Evolutionary conservation across 2,797 vertebrate species (phyloP).

Genomic region (Myotis pilosus): DNA sequence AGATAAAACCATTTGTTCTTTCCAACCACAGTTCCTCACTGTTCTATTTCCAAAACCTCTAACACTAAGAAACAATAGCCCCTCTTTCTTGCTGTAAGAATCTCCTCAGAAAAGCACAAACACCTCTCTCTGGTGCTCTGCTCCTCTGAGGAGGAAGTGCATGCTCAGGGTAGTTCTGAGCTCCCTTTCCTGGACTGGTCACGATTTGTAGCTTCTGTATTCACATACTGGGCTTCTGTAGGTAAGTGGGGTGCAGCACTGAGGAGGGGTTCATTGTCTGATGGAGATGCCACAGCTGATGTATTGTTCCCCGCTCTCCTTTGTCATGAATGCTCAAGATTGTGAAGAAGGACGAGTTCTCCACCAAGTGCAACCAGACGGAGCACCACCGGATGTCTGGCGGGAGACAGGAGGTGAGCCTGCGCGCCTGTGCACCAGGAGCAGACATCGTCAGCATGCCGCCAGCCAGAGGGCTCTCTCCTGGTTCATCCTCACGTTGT

Average conservation of each 20-base stretch:
- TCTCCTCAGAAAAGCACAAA: neutral
- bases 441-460: accelerated
- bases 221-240: accelerated
- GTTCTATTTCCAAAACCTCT: neutral
- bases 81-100: no score
- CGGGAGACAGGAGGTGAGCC: slow-evolving; percentile 94
- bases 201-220: accelerated
- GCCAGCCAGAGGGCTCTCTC: accelerated
- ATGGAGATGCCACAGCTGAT: neutral
- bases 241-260: neutral
- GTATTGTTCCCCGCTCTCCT: neutral
- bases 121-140: accelerated
- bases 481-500: accelerated
- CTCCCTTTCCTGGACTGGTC: accelerated
- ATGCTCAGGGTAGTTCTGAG: accelerated
- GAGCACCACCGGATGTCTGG: slow-evolving; percentile 98
- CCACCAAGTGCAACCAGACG: slow-evolving; percentile 98
- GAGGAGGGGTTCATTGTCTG: neutral
- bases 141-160: neutral
- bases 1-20: neutral
- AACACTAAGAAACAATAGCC: neutral
- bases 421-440: accelerated
- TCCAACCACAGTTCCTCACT: neutral
- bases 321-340: slow-evolving; percentile 84
- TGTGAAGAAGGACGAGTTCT: slow-evolving; percentile 97